These are phyloP conservation scores for Graptemys geographica DNA, from an alignment of 2,797 vertebrate species.

Conservation along the genomic window DNA sequence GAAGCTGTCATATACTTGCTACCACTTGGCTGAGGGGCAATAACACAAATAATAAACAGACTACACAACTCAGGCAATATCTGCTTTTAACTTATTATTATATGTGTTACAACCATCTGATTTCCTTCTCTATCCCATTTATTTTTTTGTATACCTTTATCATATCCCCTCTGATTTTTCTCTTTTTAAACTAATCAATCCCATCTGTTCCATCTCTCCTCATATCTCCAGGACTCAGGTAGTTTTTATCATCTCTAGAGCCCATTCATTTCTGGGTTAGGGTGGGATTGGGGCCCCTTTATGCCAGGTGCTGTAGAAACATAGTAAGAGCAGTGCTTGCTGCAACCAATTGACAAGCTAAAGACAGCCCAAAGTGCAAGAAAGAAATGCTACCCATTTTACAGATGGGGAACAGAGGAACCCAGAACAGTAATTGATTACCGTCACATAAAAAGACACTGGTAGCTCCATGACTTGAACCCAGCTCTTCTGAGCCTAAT, in stretches of 20 bases:
- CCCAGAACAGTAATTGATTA: background rate
- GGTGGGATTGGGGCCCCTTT: background rate
- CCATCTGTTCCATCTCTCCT: background rate
- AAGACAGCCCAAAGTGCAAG: background rate
- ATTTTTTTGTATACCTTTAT: background rate
- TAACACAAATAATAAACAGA: background rate
- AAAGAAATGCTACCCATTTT: background rate
- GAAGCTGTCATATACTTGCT: background rate
- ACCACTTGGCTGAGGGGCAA: accelerated
- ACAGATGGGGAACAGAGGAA: background rate
- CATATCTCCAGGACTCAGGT: background rate
- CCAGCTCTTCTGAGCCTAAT: accelerated
- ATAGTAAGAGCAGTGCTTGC: background rate
- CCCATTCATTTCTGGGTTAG: background rate
- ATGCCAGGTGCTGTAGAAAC: background rate
- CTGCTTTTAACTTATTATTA: background rate
- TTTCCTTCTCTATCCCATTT: background rate
- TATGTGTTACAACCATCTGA: background rate
- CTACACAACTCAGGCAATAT: background rate
- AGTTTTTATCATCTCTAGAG: background rate
- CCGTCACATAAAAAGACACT: background rate
- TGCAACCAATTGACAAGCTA: background rate
- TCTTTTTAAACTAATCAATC: background rate
- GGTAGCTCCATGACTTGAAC: background rate
- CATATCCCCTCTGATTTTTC: background rate